Percentiles rank a stretch among this genome's conserved stretches.
phyloP scores from a whole-genome alignment of 2,888 invertebrate genomes.

The Amphipoea oculea region DNA sequence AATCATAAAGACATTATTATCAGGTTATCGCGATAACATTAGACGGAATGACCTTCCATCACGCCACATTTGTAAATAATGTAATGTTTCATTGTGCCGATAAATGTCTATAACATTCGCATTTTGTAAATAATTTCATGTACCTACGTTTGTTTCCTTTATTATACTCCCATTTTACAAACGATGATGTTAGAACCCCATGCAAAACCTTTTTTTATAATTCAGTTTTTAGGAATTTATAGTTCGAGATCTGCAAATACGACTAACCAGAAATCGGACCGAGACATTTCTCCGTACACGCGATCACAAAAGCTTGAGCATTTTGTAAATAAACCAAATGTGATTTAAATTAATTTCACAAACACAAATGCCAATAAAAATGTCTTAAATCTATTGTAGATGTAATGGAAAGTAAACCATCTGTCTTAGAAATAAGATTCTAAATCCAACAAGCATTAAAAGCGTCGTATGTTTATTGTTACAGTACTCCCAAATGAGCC shows the following conservation, averaged over 20 bases:
- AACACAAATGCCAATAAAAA: not conserved
- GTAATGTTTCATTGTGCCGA: conserved; percentile 27
- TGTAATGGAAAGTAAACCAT: not conserved
- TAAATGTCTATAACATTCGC: conserved; percentile 1
- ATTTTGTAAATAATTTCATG: not conserved
- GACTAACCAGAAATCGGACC: not conserved
- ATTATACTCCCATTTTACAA: not conserved
- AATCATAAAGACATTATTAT: conserved; percentile 33
- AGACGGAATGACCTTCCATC: conserved; percentile 50
- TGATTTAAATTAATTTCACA: not conserved
- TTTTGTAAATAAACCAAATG: not conserved
- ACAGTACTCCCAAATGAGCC: conserved; percentile 76
- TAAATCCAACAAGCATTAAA: not conserved
- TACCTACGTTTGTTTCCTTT: too few relatives aligned
- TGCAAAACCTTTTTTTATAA: not conserved
- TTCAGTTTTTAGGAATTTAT: not conserved
- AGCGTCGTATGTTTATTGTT: conserved; percentile 12
- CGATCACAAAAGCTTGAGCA: not conserved
- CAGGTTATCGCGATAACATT: conserved; percentile 51
- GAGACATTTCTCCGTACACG: not conserved
- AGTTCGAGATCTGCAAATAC: not conserved
- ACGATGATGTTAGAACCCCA: not conserved
- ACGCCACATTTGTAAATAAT: conserved; percentile 40
- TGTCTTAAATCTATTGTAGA: not conserved
- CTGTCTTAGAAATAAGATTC: not conserved